These are phyloP conservation scores for Oplegnathus fasciatus DNA, from an alignment of 2,113 vertebrate species.

Conservation along the genomic window DNA sequence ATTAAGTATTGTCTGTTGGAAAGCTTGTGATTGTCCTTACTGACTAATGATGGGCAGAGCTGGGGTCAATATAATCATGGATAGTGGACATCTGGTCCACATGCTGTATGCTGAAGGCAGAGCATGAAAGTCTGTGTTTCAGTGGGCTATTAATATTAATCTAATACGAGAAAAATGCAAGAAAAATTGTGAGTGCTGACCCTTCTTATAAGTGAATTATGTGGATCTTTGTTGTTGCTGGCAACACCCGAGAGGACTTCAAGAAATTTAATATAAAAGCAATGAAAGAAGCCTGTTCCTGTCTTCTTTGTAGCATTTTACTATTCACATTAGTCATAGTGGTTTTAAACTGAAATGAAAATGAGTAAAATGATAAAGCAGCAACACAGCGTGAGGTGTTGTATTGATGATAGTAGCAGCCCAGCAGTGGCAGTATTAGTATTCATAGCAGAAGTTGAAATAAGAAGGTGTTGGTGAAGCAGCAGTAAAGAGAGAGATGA, in stretches of 20 bases:
- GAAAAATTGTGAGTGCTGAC: too few relatives aligned
- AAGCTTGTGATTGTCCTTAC: neutral
- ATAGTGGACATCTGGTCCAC: neutral
- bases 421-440: slow-evolving; percentile 5
- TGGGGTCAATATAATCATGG: neutral
- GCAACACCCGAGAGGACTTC: neutral
- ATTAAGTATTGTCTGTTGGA: too few relatives aligned
- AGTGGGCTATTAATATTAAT: neutral
- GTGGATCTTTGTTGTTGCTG: neutral
- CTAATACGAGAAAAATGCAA: neutral
- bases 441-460: slow-evolving; percentile 35
- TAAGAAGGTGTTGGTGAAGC: slow-evolving; percentile 43
- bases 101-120: too few relatives aligned
- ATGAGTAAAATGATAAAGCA: neutral
- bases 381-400: slow-evolving; percentile 1
- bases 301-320: neutral
- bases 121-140: neutral
- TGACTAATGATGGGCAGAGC: neutral
- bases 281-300: neutral
- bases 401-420: neutral
- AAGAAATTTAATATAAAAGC: neutral
- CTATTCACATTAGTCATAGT: neutral
- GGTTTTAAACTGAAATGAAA: neutral
- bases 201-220: neutral
- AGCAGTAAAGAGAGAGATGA: slow-evolving; percentile 31